These are phyloP conservation scores for Petrophora chlorosata DNA, from an alignment of 2,888 invertebrate species.

Conservation along the genomic window DNA sequence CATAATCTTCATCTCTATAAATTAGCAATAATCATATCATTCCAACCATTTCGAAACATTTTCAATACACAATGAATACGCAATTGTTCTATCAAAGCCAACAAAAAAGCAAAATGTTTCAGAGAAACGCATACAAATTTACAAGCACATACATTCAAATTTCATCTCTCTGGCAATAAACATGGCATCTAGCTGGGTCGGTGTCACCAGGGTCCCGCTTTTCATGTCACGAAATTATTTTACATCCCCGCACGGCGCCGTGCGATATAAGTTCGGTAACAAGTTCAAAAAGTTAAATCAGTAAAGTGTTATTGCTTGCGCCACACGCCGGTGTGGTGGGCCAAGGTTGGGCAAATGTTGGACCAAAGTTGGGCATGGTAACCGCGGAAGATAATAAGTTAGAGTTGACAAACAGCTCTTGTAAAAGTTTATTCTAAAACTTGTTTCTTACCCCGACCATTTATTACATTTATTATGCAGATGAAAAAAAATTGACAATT, in stretches of 20 bases:
- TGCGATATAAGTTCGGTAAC: constrained; percentile 38
- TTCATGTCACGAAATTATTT: constrained; percentile 36
- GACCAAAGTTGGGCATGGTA: background rate
- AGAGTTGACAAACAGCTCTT: too few species aligned
- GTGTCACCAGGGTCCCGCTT: constrained; percentile 25
- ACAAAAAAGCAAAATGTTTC: too few species aligned
- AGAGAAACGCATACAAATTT: too few species aligned
- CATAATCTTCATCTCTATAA: too few species aligned
- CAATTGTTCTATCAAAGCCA: too few species aligned
- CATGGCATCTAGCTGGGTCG: constrained; percentile 20
- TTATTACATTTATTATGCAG: background rate
- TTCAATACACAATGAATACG: too few species aligned
- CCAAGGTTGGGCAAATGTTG: constrained; percentile 14
- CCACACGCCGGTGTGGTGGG: constrained; percentile 23
- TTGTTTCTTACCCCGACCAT: too few species aligned
- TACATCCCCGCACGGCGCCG: constrained; percentile 34
- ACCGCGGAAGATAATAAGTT: background rate
- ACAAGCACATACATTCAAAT: background rate
- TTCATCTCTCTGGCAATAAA: too few species aligned
- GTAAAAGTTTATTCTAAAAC: too few species aligned
- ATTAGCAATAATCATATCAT: too few species aligned
- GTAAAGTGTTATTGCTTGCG: constrained; percentile 37
- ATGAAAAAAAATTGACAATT: too few species aligned
- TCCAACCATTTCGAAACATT: too few species aligned
- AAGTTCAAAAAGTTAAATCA: constrained; percentile 48